Evolutionary conservation across 1,140 invertebrate genomes (phyloP).

Genomic region (Agrypnia vestita): DNA sequence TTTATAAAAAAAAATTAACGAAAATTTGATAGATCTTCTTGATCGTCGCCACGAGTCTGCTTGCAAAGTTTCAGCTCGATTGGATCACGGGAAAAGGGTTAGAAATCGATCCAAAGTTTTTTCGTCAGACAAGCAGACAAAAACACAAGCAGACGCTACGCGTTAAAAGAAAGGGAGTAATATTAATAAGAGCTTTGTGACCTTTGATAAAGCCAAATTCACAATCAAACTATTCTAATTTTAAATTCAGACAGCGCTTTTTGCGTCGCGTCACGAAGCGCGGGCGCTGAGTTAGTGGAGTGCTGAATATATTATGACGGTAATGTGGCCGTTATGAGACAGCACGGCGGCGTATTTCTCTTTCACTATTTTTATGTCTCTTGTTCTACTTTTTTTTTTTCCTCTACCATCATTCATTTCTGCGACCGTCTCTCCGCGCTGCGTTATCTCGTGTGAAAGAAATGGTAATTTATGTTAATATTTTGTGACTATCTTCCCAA

Average conservation of each 20-base stretch:
- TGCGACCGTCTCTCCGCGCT: slow-evolving; percentile 3
- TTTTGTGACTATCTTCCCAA: too few relatives aligned
- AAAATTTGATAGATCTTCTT: too few relatives aligned
- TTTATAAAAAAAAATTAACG: too few relatives aligned
- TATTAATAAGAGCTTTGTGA: too few relatives aligned
- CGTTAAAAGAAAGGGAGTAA: too few relatives aligned
- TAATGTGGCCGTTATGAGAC: slow-evolving; percentile 17
- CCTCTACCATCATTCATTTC: slow-evolving; percentile 1
- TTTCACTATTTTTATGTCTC: slow-evolving; percentile 14
- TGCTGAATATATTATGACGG: slow-evolving; percentile 18
- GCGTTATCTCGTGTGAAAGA: not conserved
- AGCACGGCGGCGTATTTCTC: slow-evolving; percentile 16
- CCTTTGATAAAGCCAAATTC: not conserved
- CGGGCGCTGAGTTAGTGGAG: not conserved
- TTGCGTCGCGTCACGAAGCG: not conserved
- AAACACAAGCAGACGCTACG: too few relatives aligned
- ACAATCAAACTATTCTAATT: not conserved
- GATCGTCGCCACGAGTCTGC: too few relatives aligned
- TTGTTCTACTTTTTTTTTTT: slow-evolving; percentile 4
- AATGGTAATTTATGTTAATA: slow-evolving; percentile 17
- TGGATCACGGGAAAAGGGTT: too few relatives aligned
- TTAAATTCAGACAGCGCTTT: not conserved
- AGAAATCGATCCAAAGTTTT: too few relatives aligned
- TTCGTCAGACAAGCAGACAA: too few relatives aligned
- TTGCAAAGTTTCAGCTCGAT: too few relatives aligned